Conservation (phyloP, 2,888 invertebrate genomes). For the Orthosia cruda region DNA sequence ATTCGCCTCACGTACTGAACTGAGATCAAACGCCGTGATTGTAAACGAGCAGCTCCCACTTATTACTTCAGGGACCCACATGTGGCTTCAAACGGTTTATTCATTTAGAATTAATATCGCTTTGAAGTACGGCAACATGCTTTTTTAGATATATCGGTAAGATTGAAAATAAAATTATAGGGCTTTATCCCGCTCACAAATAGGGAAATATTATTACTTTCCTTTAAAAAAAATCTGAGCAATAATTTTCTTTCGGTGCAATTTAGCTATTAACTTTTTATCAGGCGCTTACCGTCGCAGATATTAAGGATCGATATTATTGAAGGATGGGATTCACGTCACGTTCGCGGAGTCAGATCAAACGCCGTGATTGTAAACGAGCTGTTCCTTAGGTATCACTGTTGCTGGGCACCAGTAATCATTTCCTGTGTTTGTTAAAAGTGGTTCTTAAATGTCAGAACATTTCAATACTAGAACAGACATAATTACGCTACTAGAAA, state of each 20-base stretch:
- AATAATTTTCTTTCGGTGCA: conserved; percentile 25
- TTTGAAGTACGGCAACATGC: conserved; percentile 32
- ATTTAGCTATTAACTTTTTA: conserved; percentile 45
- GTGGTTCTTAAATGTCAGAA: too few relatives aligned
- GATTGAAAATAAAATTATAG: conserved; percentile 11
- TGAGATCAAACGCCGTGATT: conserved; percentile 77
- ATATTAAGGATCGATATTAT: conserved; percentile 36
- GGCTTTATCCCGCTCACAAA: background rate
- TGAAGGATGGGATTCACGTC: conserved; percentile 61
- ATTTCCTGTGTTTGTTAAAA: background rate
- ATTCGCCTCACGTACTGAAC: conserved; percentile 73
- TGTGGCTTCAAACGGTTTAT: conserved; percentile 54
- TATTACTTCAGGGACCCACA: conserved; percentile 66
- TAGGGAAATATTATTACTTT: background rate
- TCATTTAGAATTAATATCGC: conserved; percentile 59
- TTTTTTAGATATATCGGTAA: conserved; percentile 4
- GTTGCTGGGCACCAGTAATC: conserved; percentile 13
- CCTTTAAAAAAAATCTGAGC: conserved; percentile 12
- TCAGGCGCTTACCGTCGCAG: conserved; percentile 43
- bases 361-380: conserved; percentile 74
- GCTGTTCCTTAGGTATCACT: conserved; percentile 68
- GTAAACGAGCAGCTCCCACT: conserved; percentile 68
- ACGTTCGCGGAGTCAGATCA: conserved; percentile 71
- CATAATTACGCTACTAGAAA: too few relatives aligned
- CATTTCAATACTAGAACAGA: too few relatives aligned